Evolutionary conservation across 1,140 invertebrate species (phyloP).

Genomic region (Aphaenogaster floridana): DNA sequence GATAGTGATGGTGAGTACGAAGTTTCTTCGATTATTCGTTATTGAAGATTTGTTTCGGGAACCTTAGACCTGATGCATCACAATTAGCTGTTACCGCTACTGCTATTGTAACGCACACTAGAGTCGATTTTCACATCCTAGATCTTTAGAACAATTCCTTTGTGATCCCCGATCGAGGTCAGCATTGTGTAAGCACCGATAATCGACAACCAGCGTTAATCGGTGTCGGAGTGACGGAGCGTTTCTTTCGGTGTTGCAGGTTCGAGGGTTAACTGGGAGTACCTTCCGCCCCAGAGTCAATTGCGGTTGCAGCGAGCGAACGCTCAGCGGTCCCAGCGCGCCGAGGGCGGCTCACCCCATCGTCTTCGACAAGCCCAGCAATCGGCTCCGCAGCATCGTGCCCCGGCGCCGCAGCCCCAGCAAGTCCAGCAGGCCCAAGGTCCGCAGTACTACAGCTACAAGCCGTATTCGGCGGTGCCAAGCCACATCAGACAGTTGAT

Average conservation of each 20-base stretch:
- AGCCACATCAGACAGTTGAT: conserved; percentile 81
- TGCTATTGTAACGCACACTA: conserved; percentile 20
- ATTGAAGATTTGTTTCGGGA: neutral
- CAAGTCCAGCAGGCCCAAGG: neutral
- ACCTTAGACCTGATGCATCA: conserved; percentile 1
- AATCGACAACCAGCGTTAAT: neutral
- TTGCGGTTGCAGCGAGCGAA: conserved; percentile 73
- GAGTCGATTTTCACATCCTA: conserved; percentile 26
- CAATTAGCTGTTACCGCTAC: conserved; percentile 12
- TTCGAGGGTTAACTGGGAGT: conserved; percentile 80
- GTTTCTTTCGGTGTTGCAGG: conserved; percentile 71
- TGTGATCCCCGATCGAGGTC: neutral
- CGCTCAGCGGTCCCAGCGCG: conserved; percentile 69
- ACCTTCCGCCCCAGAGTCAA: conserved; percentile 71
- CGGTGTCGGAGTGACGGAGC: conserved; percentile 9
- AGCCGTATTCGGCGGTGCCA: conserved; percentile 79
- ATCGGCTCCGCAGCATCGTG: neutral
- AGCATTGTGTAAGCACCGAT: conserved; percentile 16
- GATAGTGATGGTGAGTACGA: conserved; percentile 79
- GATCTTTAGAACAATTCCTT: conserved; percentile 40
- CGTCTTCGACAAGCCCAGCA: conserved; percentile 29
- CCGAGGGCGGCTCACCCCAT: conserved; percentile 48
- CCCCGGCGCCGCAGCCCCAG: conserved; percentile 30
- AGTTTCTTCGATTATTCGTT: neutral
- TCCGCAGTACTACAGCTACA: conserved; percentile 79